These are phyloP conservation scores for Morus bassanus DNA, from an alignment of 2,797 vertebrate genomes.

Conservation along the genomic window DNA sequence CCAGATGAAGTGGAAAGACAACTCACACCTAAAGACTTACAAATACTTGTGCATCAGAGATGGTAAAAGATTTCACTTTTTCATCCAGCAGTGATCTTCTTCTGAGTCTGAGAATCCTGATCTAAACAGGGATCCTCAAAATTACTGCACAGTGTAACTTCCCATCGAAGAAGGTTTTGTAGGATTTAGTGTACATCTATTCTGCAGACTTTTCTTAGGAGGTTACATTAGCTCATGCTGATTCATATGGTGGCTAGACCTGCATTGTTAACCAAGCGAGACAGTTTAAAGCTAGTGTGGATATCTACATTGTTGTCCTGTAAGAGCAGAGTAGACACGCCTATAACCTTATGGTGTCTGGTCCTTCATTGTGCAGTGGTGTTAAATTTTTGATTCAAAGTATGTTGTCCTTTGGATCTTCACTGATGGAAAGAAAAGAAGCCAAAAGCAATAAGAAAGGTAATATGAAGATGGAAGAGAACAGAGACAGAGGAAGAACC, in stretches of 20 bases:
- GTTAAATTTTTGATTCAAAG: not conserved
- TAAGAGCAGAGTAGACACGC: not conserved
- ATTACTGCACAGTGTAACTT: rapidly evolving
- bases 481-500: not conserved
- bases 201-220: not conserved
- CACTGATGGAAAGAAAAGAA: not conserved
- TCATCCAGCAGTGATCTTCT: not conserved
- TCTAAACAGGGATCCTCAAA: not conserved
- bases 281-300: not conserved
- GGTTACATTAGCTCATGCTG: not conserved
- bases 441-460: not conserved
- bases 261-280: not conserved
- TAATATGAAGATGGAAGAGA: not conserved
- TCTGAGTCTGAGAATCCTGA: not conserved
- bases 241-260: not conserved
- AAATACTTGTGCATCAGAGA: not conserved
- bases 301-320: not conserved
- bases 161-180: not conserved
- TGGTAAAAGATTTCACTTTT: not conserved
- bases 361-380: not conserved
- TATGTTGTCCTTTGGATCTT: not conserved
- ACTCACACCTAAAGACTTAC: not conserved
- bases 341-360: not conserved
- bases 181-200: rapidly evolving
- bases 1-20: not conserved